Conservation (phyloP, 2,888 invertebrate genomes). For the Neoaliturus tenellus region DNA sequence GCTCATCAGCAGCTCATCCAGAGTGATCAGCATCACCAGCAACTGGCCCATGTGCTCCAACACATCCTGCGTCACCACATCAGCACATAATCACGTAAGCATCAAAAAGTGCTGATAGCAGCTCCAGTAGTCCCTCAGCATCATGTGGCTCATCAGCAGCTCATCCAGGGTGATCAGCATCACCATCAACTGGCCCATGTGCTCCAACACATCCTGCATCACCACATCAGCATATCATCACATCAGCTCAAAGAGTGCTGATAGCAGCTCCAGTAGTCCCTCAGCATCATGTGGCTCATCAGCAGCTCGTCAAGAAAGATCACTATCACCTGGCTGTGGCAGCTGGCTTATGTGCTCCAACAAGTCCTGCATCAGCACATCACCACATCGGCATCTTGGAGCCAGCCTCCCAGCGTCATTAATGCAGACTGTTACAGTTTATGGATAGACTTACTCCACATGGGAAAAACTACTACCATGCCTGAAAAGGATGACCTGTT, state of each 20-base stretch:
- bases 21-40: slow-evolving; percentile 74
- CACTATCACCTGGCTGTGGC: slow-evolving; percentile 72
- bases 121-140: slow-evolving; percentile 83
- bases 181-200: slow-evolving; percentile 73
- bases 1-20: slow-evolving; percentile 81
- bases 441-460: too few relatives aligned
- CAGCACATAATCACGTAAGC: too few relatives aligned
- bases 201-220: slow-evolving; percentile 72
- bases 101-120: slow-evolving; percentile 85
- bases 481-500: too few relatives aligned
- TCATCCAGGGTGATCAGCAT: slow-evolving; percentile 80
- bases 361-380: too few relatives aligned
- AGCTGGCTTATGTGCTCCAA: slow-evolving; percentile 74
- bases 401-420: too few relatives aligned
- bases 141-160: slow-evolving; percentile 76
- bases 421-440: too few relatives aligned
- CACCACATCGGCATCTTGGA: too few relatives aligned
- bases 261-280: slow-evolving; percentile 87
- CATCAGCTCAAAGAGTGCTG: slow-evolving; percentile 83
- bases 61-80: slow-evolving; percentile 69
- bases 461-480: too few relatives aligned
- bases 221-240: not conserved
- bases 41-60: slow-evolving; percentile 74
- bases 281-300: slow-evolving; percentile 75
- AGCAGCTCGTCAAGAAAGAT: slow-evolving; percentile 82